These are phyloP conservation scores for Lasiurus borealis DNA, from an alignment of 2,113 vertebrate genomes.

Conservation along the genomic window DNA sequence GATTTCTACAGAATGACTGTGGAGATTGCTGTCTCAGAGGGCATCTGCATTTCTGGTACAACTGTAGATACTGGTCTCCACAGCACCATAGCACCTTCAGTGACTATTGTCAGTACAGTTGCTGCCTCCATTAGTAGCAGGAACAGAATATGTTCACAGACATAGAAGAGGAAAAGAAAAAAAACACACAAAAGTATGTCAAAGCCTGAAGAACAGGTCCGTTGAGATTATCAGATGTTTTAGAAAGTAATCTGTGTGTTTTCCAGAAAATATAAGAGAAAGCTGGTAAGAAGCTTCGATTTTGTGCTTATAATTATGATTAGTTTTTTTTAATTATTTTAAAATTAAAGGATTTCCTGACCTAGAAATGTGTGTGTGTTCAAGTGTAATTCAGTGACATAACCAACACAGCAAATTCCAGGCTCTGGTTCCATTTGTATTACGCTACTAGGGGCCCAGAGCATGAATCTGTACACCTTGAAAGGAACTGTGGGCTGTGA, in stretches of 20 bases:
- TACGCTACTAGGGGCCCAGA: no score
- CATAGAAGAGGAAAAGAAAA: not conserved
- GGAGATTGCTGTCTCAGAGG: no score
- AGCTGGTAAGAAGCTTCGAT: not conserved
- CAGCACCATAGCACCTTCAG: not conserved
- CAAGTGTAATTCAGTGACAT: not conserved
- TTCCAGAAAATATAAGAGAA: not conserved
- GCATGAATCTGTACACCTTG: no score
- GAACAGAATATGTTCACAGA: not conserved
- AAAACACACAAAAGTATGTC: not conserved
- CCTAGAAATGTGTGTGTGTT: not conserved
- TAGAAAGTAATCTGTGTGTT: not conserved
- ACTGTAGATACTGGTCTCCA: not conserved
- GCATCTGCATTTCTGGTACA: not conserved
- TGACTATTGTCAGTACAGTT: fast-evolving
- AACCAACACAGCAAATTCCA: not conserved
- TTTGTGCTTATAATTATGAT: not conserved
- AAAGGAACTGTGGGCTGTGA: no score
- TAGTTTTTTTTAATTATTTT: not conserved
- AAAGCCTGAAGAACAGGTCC: not conserved
- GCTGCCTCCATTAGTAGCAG: not conserved
- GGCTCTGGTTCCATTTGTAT: not conserved
- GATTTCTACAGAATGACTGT: not conserved
- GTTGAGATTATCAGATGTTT: not conserved
- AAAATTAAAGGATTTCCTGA: slow-evolving; percentile 31